Conservation (phyloP, 2,797 vertebrate genomes). For the Myotis pilosus region DNA sequence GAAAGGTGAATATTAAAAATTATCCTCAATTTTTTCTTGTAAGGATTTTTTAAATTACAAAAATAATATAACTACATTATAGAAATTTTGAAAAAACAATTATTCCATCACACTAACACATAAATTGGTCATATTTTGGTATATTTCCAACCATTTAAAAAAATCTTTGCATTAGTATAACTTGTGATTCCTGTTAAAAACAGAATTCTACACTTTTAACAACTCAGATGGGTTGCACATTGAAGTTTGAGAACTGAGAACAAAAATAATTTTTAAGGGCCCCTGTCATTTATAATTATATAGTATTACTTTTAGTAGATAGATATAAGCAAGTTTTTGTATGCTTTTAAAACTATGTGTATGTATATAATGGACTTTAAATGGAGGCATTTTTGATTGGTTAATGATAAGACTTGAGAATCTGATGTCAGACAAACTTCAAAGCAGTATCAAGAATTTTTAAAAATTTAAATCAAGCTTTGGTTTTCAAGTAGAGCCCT, state of each 20-base stretch:
- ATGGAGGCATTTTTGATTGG: background rate
- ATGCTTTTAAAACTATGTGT: slow-evolving; percentile 9
- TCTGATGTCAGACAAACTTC: slow-evolving; percentile 6
- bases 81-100: background rate
- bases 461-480: slow-evolving; percentile 23
- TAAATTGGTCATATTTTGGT: background rate
- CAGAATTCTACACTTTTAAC: background rate
- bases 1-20: background rate
- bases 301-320: slow-evolving; percentile 11
- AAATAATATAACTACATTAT: background rate
- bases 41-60: background rate
- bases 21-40: background rate
- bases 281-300: background rate
- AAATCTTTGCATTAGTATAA: background rate
- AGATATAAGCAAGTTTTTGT: background rate
- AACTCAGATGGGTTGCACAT: background rate
- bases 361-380: background rate
- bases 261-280: background rate
- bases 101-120: background rate
- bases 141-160: background rate
- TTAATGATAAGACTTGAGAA: slow-evolving; percentile 2
- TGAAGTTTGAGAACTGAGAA: background rate
- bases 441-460: background rate
- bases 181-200: background rate
- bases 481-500: background rate